Conservation (phyloP, 2,888 invertebrate genomes). For the Miltochrista miniata region DNA sequence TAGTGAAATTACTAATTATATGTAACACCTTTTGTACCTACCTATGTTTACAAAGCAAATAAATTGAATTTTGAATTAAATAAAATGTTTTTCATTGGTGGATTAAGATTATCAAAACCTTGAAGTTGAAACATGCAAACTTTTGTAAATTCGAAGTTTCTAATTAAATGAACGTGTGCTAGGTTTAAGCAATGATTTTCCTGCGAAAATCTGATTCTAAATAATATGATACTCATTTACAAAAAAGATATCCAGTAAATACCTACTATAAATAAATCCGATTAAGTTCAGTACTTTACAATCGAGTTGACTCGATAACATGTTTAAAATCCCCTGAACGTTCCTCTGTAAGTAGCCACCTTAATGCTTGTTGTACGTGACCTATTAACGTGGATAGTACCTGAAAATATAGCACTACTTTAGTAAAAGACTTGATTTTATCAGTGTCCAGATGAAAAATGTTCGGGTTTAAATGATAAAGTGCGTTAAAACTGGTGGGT, state of each 20-base stretch:
- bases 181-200: too few species aligned
- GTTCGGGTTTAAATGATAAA: conserved; percentile 3
- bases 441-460: conserved; percentile 5
- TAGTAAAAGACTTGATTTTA: conserved; percentile 17
- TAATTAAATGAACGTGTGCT: too few species aligned
- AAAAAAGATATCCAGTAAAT: too few species aligned
- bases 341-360: conserved; percentile 35
- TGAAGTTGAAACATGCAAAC: too few species aligned
- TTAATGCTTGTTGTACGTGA: conserved; percentile 49
- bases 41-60: too few species aligned
- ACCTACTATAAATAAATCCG: conserved; percentile 32
- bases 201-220: not conserved
- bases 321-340: conserved; percentile 28
- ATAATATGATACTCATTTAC: not conserved
- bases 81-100: too few species aligned
- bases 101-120: too few species aligned
- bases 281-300: conserved; percentile 26
- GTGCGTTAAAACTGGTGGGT: not conserved
- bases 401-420: conserved; percentile 20
- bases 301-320: conserved; percentile 25
- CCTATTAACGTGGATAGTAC: conserved; percentile 41
- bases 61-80: too few species aligned
- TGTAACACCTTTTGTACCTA: too few species aligned
- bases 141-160: too few species aligned
- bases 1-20: too few species aligned